Base-by-base conservation (phyloP, 1,140 invertebrate genomes). In the Trissolcus basalis region DNA sequence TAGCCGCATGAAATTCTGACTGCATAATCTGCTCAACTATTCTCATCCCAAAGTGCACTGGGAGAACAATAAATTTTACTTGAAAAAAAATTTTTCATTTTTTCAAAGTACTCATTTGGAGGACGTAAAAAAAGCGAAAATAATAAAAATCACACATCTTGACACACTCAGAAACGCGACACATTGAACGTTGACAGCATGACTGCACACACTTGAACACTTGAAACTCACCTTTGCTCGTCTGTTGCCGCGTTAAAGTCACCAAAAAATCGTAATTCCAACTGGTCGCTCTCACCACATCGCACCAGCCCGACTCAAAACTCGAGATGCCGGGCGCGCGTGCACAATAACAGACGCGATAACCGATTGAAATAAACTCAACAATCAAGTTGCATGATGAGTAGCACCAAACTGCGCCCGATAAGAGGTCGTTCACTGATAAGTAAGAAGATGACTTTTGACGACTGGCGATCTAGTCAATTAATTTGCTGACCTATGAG, bases 211-310 rank as follows among this genome's bases (percentile, higher is more conserved):
- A 51, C 43, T 45, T 35, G 54, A 44, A 59, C 44, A 27, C 44
- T 33, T 35, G 50, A 35, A n/a, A 72, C 71, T 63, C 71, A 76
- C 73, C 65, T 76, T 76, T 50, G 64, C 65, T 76, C 33, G 53
- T 58, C 50, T 77, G 14, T 63, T 56, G 32, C 51, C 39, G 68
- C 68, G 68, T 77, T 56, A 63, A 77, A 72, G 58, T 77, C 74
- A 77, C 74, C 74, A 58, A 36, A 43, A 27, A 27, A 27, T 12
- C 14, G 50, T 69, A 64, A 72, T 72, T 72, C 64, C 67, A 45
- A 71, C 55, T 50, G 45, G 45, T 32, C 35, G 35, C 53, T 45
- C 19, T 77, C 68, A 77, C 63, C 64, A 72, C 75, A 77, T 72
- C 67, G 44, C 60, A 60, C 50, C 54, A 59, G 61, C 13, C 13